Evolutionary conservation across 2,113 vertebrate genomes (phyloP).

Genomic region (Herpetotheres cachinnans): DNA sequence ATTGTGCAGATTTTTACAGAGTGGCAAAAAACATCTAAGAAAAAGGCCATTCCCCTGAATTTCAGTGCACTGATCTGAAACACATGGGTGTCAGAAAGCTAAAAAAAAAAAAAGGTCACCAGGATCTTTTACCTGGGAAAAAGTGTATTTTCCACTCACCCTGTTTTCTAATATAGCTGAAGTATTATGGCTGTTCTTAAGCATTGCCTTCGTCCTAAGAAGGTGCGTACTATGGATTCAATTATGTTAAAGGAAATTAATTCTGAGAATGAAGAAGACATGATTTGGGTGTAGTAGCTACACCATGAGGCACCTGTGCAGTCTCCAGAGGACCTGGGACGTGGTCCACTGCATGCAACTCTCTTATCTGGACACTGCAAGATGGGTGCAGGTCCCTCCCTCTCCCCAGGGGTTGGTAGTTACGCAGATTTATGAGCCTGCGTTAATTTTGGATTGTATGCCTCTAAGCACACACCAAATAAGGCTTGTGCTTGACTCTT

Average conservation of each 20-base stretch:
- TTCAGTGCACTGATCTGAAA: neutral
- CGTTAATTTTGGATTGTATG: neutral
- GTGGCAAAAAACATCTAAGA: neutral
- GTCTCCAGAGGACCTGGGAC: neutral
- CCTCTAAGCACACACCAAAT: neutral
- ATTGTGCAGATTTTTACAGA: neutral
- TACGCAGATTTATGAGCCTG: neutral
- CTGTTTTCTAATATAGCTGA: neutral
- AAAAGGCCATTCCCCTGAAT: neutral
- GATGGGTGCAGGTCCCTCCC: neutral
- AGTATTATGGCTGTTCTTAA: neutral
- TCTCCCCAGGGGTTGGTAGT: neutral
- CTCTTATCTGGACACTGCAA: neutral
- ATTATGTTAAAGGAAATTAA: neutral
- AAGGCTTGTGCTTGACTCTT: neutral
- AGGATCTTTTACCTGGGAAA: neutral
- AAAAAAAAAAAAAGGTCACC: too few relatives aligned
- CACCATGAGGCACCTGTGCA: neutral
- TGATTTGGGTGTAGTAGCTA: accelerated
- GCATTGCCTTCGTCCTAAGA: neutral
- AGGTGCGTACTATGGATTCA: neutral
- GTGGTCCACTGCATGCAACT: neutral
- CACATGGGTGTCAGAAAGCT: neutral
- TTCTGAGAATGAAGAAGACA: accelerated
- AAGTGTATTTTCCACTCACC: neutral